A percentile compares a stretch with the other conserved stretches of the same genome.
phyloP scores from a whole-genome alignment of 53 echinoderm and acorn worm genomes.

The Stichopus horrens region DNA sequence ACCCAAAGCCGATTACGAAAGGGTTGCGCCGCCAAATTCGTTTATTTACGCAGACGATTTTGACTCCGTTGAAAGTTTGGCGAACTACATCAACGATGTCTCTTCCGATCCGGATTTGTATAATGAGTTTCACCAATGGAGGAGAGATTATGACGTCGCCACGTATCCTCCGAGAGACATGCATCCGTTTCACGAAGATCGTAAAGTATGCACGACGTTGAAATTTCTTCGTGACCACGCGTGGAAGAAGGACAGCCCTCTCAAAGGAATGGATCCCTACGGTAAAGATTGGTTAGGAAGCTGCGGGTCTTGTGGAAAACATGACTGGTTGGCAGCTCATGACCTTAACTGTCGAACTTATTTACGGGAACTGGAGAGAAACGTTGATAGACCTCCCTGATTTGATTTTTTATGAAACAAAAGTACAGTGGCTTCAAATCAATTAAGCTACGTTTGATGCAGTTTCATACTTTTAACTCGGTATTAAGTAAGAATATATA shows the following conservation, averaged over 20 bases:
- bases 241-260: not conserved
- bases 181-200: not conserved
- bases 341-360: not conserved
- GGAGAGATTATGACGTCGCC: not conserved
- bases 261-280: slow-evolving; percentile 11
- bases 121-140: slow-evolving; percentile 3
- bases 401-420: no score
- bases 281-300: slow-evolving; percentile 2
- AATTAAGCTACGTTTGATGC: no score
- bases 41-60: slow-evolving; percentile 29
- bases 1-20: slow-evolving; percentile 12
- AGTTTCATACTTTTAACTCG: no score
- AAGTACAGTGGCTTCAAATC: no score
- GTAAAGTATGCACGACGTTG: not conserved
- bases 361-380: not conserved
- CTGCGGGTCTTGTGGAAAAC: slow-evolving; percentile 9
- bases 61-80: slow-evolving; percentile 13
- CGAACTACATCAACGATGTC: not conserved
- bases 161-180: not conserved
- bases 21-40: slow-evolving; percentile 9
- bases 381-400: not conserved
- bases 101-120: not conserved
- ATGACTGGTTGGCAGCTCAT: not conserved
- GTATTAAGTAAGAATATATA: no score
- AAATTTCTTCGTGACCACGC: not conserved